These are phyloP conservation scores for Eleutherodactylus coqui DNA, from an alignment of 2,797 vertebrate species.

Conservation along the genomic window DNA sequence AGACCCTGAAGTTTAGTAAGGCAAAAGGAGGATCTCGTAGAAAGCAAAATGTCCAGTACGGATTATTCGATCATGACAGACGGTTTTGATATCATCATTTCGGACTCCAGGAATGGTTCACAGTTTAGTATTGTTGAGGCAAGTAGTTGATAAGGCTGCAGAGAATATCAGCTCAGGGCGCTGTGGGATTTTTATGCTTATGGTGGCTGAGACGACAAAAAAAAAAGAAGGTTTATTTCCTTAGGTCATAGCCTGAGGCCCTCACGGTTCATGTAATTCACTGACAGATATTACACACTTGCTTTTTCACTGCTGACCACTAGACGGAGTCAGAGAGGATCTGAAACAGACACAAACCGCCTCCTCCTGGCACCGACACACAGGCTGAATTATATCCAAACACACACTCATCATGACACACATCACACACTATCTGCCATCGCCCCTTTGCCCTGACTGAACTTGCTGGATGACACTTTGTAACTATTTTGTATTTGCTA, in stretches of 20 bases:
- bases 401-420: too few relatives aligned
- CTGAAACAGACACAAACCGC: background rate
- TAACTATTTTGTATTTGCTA: background rate
- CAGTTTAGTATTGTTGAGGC: background rate
- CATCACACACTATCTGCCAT: too few relatives aligned
- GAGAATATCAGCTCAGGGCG: background rate
- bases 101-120: background rate
- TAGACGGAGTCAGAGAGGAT: constrained; percentile 5
- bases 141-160: constrained; percentile 36
- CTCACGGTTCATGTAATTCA: background rate
- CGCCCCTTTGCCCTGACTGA: too few relatives aligned
- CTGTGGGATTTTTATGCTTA: background rate
- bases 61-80: background rate
- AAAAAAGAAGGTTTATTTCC: background rate
- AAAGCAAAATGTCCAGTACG: background rate
- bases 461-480: background rate
- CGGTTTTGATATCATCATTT: background rate
- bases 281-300: background rate
- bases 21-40: background rate
- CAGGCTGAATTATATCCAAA: too few relatives aligned
- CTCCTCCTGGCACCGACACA: background rate
- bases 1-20: background rate
- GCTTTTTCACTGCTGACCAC: background rate
- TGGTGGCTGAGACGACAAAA: too few relatives aligned
- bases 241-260: background rate